Evolutionary conservation across 2,888 invertebrate species (phyloP).

Genomic region (Trileptium ribeirensis): DNA sequence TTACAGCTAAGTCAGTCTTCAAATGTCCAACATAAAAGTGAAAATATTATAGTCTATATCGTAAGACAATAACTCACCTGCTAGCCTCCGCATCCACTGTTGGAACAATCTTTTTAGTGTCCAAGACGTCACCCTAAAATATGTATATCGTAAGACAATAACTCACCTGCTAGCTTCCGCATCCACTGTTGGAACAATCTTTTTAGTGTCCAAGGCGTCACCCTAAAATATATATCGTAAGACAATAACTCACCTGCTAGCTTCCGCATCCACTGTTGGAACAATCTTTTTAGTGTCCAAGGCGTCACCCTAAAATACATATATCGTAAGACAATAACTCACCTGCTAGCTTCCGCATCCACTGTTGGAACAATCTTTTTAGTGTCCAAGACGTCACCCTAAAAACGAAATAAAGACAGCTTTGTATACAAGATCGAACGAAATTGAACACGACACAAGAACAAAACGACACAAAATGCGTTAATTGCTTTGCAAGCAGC

Average conservation of each 20-base stretch:
- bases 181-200: constrained; percentile 59
- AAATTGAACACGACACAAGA: no score
- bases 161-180: constrained; percentile 57
- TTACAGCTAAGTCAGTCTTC: no score
- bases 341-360: not conserved
- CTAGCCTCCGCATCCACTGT: constrained; percentile 60
- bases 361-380: not conserved
- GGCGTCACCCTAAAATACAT: not conserved
- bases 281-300: no score
- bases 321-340: not conserved
- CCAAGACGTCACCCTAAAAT: not conserved
- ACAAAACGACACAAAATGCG: no score
- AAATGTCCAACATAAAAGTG: no score
- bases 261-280: constrained; percentile 61
- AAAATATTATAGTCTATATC: no score
- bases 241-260: constrained; percentile 47
- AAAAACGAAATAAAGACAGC: no score
- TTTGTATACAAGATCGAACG: no score
- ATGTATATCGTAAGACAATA: not conserved
- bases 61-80: no score
- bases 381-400: no score
- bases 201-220: no score
- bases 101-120: constrained; percentile 54
- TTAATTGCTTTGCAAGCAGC: no score
- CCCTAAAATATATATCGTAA: not conserved